phyloP scores from a whole-genome alignment of 2,797 vertebrate genomes.

The Rhinophrynus dorsalis region DNA sequence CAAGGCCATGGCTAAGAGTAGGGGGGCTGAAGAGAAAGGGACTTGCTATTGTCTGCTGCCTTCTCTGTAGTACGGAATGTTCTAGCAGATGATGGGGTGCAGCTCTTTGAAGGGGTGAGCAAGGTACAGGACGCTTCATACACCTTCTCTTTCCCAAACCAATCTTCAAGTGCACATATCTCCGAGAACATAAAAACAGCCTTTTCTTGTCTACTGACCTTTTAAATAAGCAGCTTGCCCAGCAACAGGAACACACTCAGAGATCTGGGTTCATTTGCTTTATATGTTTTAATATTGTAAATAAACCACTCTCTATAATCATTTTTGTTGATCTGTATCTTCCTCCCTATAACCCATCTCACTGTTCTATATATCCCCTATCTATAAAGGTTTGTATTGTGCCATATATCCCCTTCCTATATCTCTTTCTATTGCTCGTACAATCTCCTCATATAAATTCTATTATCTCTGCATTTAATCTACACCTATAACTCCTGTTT shows the following conservation, averaged over 20 bases:
- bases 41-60: neutral
- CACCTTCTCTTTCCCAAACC: conserved; percentile 12
- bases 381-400: too few relatives aligned
- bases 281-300: too few relatives aligned
- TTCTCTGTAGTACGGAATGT: conserved; percentile 23
- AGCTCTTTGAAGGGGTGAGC: conserved; percentile 1
- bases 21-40: neutral
- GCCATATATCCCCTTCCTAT: too few relatives aligned
- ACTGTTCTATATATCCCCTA: too few relatives aligned
- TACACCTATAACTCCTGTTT: too few relatives aligned
- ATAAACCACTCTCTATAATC: neutral
- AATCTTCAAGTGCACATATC: conserved; percentile 2
- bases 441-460: neutral
- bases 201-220: conserved; percentile 18
- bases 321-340: neutral
- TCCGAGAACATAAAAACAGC: conserved; percentile 5
- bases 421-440: neutral
- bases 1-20: conserved; percentile 6
- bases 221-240: conserved; percentile 1
- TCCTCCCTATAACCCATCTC: too few relatives aligned
- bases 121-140: conserved; percentile 23
- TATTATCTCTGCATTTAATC: too few relatives aligned
- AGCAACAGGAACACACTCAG: neutral
- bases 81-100: neutral
- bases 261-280: conserved; percentile 10